Conservation (phyloP, 1,140 invertebrate species). For the Musca vetustissima region DNA sequence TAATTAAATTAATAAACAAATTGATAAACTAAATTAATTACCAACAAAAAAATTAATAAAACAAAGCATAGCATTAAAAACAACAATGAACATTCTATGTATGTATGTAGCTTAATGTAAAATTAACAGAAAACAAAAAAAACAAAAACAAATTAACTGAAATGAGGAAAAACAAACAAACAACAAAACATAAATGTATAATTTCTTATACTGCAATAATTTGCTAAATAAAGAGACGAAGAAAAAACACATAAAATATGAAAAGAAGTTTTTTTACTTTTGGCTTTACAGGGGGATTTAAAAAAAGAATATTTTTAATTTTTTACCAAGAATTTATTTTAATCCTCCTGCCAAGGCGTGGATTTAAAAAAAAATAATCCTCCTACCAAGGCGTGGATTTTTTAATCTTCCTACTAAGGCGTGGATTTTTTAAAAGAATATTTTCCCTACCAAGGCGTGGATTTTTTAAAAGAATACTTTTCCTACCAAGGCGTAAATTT, state of each 20-base stretch:
- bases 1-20: slow-evolving; percentile 14
- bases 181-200: slow-evolving; percentile 26
- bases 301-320: too few relatives aligned
- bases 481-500: too few relatives aligned
- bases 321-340: too few relatives aligned
- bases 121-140: slow-evolving; percentile 16
- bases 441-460: too few relatives aligned
- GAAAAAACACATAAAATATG: slow-evolving; percentile 8
- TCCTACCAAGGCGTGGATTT: too few relatives aligned
- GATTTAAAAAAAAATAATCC: too few relatives aligned
- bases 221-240: slow-evolving; percentile 23
- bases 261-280: too few relatives aligned
- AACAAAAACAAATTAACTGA: background rate
- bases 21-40: slow-evolving; percentile 27
- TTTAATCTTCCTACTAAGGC: too few relatives aligned
- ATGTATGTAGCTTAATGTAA: slow-evolving; percentile 25
- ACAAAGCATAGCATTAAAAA: slow-evolving; percentile 9
- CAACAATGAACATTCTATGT: slow-evolving; percentile 26
- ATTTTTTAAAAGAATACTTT: too few relatives aligned
- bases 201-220: slow-evolving; percentile 28
- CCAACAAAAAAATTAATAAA: slow-evolving; percentile 16
- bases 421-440: too few relatives aligned
- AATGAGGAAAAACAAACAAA: background rate
- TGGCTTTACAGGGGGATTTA: too few relatives aligned
- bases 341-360: too few relatives aligned